Base-by-base conservation (phyloP, 2,113 vertebrate genomes). In the Mystacornis crossleyi region DNA sequence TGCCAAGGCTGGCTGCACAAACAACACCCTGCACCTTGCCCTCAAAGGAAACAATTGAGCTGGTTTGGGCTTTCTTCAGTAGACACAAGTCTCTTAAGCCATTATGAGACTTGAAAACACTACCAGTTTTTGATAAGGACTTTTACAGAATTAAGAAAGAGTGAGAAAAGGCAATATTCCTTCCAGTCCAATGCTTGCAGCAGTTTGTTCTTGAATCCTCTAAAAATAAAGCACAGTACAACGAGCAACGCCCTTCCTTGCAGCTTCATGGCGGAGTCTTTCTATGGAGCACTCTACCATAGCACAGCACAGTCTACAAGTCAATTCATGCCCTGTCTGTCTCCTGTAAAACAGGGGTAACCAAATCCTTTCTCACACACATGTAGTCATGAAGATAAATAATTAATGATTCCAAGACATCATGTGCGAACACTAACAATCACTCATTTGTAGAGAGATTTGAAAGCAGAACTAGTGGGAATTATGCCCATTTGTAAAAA, bases 31-130 rank as follows among this genome's bases (percentile, higher is more conserved):
- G 93, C 93, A 89, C 82, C 91, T 93, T 72, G 54, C 65, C 55
- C 77, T 92, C 55, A 26, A 87, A 87, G 81, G 82, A 78, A 96
- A 95, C 85, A 93, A 77, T 14, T 15, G 45, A 84, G 47, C 55
- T 71, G 75, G n/a, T 89, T 15, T 70, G 58, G 70, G 75, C 69
- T 95, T 65, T 62, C 91, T 81, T 73, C 61, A 40, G 67, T 10
- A 81, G 75, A 38, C 33, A 67, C 24, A 58, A 36, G 24, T 18
- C 72, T 88, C 91, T 62, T n/a, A 69, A 54, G 53, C 53, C 40
- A 50, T 47, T 78, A 34, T 12, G n/a, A 55, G 55, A 45, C n/a
- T 86, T 45, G 29, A 79, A 86, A 88, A 95, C 62, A 25, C 51
- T n/a, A 66, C 42, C 29, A 14, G 25, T 38, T 96, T 95, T 84